Evolutionary conservation across 2,888 invertebrate genomes (phyloP).

Genomic region (Caradrina kadenii): DNA sequence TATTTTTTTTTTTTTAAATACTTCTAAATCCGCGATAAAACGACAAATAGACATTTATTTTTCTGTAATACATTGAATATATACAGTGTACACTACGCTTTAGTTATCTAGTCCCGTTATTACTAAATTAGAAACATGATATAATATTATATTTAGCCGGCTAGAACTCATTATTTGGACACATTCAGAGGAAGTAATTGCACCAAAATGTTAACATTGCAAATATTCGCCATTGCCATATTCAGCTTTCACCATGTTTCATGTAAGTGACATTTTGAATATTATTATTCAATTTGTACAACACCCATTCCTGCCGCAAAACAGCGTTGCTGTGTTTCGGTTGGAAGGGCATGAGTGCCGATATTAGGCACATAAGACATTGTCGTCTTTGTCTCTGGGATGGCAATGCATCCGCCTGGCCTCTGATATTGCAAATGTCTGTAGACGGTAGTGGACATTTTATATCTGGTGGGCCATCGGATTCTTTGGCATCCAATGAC

Average conservation of each 20-base stretch:
- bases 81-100: neutral
- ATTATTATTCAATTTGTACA: neutral
- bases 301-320: no score
- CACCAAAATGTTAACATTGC: constrained; percentile 28
- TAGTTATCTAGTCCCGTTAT: constrained; percentile 26
- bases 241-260: constrained; percentile 17
- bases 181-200: constrained; percentile 5
- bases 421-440: no score
- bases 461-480: no score
- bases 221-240: constrained; percentile 26
- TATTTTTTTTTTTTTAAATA: no score
- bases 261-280: constrained; percentile 26
- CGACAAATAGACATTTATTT: neutral
- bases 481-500: no score
- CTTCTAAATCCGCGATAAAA: no score
- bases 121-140: constrained; percentile 5
- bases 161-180: constrained; percentile 12
- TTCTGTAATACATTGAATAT: neutral
- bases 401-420: no score
- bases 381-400: no score
- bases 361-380: no score
- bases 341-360: no score
- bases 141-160: constrained; percentile 17
- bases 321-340: no score
- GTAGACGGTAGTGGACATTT: no score